Evolutionary conservation across 2,888 invertebrate species (phyloP).

Genomic region (Heliconius sara): DNA sequence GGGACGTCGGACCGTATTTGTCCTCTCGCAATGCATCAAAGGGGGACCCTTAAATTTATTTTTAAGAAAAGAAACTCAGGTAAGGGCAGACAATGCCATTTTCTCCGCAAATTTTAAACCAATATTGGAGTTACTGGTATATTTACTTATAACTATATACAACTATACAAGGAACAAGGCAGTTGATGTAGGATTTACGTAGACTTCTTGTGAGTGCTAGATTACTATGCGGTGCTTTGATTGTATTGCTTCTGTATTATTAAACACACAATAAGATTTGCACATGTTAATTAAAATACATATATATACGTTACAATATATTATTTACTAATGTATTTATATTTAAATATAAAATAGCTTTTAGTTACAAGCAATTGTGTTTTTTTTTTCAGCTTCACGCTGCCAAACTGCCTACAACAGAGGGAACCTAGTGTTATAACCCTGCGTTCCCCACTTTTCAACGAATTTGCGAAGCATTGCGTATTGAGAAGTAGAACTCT

Average conservation of each 20-base stretch:
- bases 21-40: conserved; percentile 56
- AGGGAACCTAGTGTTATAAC: no score
- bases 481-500: no score
- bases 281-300: neutral
- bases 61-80: conserved; percentile 59
- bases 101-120: conserved; percentile 27
- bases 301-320: neutral
- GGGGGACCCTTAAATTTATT: conserved; percentile 60
- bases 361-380: no score
- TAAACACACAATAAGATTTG: neutral
- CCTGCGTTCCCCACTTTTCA: no score
- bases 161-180: neutral
- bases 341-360: neutral
- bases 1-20: conserved; percentile 75
- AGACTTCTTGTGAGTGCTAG: conserved; percentile 15
- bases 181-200: conserved; percentile 2
- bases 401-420: no score
- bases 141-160: neutral
- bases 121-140: conserved; percentile 23
- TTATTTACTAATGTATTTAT: neutral
- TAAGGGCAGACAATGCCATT: conserved; percentile 48
- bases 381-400: no score
- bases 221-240: conserved; percentile 10
- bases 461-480: no score
- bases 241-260: neutral